Percentiles rank a stretch among this genome's conserved stretches.
phyloP scores from a whole-genome alignment of 2,797 vertebrate species.

The Gephyroberyx darwinii region DNA sequence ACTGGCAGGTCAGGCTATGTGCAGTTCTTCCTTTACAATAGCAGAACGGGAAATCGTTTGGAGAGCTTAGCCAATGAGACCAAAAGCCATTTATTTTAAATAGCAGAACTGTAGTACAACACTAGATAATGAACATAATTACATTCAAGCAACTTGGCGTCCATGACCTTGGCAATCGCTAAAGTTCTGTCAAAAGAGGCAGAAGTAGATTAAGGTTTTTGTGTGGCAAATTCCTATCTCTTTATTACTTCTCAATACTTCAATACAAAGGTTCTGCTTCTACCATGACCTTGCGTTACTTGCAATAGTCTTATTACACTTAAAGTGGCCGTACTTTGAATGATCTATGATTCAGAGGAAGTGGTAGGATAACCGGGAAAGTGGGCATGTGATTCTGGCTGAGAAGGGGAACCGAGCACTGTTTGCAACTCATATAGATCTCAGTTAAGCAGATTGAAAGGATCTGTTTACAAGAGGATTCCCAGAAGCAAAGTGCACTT shows the following conservation, averaged over 20 bases:
- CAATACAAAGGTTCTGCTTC: conserved; percentile 54
- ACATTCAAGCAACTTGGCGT: conserved; percentile 66
- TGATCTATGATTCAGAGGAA: conserved; percentile 60
- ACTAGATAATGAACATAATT: conserved; percentile 77
- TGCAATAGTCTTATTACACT: conserved; percentile 64
- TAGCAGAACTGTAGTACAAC: conserved; percentile 63
- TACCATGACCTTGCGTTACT: conserved; percentile 72
- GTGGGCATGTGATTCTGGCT: conserved; percentile 28
- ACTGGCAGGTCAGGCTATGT: conserved; percentile 64
- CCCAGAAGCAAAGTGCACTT: conserved; percentile 44
- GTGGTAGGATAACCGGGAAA: conserved; percentile 53
- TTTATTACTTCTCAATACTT: conserved; percentile 65
- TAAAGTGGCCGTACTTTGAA: conserved; percentile 55
- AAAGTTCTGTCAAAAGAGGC: conserved; percentile 70
- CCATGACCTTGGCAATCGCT: conserved; percentile 72
- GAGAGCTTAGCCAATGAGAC: conserved; percentile 50
- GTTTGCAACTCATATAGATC: conserved; percentile 37
- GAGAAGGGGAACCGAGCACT: conserved; percentile 38
- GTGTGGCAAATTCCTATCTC: conserved; percentile 69
- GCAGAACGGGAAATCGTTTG: conserved; percentile 52
- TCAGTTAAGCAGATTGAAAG: conserved; percentile 50
- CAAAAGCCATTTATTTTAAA: conserved; percentile 75
- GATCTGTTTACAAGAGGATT: conserved; percentile 47
- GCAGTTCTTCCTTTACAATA: conserved; percentile 52
- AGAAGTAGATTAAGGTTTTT: conserved; percentile 71